Percentiles rank a stretch among this genome's conserved stretches.
These are phyloP conservation scores for Caiman crocodilus DNA, from an alignment of 2,797 vertebrate species.

Conservation along the genomic window DNA sequence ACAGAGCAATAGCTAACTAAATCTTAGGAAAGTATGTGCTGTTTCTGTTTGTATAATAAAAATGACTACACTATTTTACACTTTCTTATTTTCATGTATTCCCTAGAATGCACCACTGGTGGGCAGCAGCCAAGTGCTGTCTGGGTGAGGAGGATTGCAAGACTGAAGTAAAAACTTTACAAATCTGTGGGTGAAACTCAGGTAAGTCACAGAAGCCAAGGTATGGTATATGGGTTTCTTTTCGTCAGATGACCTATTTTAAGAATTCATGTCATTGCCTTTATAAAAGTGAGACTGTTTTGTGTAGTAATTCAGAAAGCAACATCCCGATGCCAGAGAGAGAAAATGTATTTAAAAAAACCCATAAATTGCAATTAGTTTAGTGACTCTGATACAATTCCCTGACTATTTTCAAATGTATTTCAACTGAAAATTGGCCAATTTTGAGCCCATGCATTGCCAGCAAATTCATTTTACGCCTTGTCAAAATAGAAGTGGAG, in stretches of 20 bases:
- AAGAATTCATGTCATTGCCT: neutral
- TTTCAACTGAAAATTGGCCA: neutral
- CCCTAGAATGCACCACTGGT: slow-evolving; percentile 70
- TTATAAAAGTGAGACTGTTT: neutral
- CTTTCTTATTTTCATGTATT: slow-evolving; percentile 56
- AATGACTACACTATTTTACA: neutral
- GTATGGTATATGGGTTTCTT: neutral
- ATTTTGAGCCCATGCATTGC: accelerated
- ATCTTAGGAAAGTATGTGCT: neutral
- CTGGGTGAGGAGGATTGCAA: neutral
- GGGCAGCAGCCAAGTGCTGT: slow-evolving; percentile 68
- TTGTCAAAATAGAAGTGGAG: neutral
- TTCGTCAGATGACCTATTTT: neutral
- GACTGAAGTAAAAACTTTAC: slow-evolving; percentile 7
- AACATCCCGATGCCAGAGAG: neutral
- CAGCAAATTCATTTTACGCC: neutral
- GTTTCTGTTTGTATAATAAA: slow-evolving; percentile 24
- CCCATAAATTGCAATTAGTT: neutral
- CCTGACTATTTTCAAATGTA: neutral
- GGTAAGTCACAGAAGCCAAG: accelerated
- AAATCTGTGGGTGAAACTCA: neutral
- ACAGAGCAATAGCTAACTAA: neutral
- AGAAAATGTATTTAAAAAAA: neutral
- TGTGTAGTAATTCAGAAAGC: neutral
- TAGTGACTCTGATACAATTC: neutral